Base-by-base conservation (phyloP, 2,888 invertebrate genomes). In the Temnothorax unifasciatus region DNA sequence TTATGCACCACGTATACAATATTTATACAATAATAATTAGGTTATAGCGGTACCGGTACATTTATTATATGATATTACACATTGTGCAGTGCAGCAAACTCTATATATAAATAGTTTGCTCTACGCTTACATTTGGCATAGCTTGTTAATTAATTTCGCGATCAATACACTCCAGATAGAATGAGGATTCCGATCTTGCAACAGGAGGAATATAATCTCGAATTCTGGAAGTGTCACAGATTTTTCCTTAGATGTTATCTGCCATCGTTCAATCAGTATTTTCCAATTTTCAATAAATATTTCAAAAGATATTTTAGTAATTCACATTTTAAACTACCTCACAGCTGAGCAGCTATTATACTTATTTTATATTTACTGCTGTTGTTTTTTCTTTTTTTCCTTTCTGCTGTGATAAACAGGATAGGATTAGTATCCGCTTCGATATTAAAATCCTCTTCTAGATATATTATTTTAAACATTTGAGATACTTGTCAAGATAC, bases 81-180 rank as follows among this genome's bases (percentile, higher is more conserved):
- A 69, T 11, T 41, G 13, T 29, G 41, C 25, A 61, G 21, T 4
- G 6, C 38, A 18, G 6, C 38, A 25, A 54, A 21, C 57, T 13
- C 8, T 15, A 34, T 29, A 77, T 6, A 18, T 71, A 71, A 47
- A 66, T 66, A 77, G 52, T 68, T 76, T 68, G 21, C 21, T 38
- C 21, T 50, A 75, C n/a, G 38, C 18, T 21, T 6, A 41, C n/a
- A 29, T 54, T 29, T n/a, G 69, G 44, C 61, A 64, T 50, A 64
- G 34, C 34, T 38, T 38, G 21, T 47, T 81, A 81, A 81, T 81
- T 81, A 81, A 81, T 81, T 73, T 73, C 8, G 47, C 47, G 59
- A 73, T 73, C 38, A 13, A 81, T 81, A 59, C 8, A 4, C 11
- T 44, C 47, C n/a, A 47, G 41, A 54, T 4, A 21, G 18, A 41